These are phyloP conservation scores for Drosophila trapezifrons DNA, from an alignment of 1,140 invertebrate genomes.

Conservation along the genomic window DNA sequence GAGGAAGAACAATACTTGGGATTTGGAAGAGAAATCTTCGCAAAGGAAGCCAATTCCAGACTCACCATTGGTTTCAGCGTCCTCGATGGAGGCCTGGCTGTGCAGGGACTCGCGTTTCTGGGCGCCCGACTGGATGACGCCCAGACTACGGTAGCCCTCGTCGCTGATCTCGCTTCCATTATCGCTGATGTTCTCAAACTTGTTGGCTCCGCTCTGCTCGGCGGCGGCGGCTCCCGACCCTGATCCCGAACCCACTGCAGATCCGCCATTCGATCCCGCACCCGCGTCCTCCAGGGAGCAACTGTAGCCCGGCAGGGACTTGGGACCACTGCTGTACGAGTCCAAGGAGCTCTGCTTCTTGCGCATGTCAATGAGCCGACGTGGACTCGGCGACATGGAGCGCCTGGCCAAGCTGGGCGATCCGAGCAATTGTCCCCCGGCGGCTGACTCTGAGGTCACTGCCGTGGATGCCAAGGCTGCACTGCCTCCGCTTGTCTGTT, in stretches of 20 bases:
- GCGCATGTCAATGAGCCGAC: conserved; percentile 75
- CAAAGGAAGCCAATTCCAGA: conserved; percentile 6
- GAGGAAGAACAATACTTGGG: neutral
- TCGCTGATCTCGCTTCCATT: conserved; percentile 94
- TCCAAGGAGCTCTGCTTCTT: conserved; percentile 78
- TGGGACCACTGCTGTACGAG: conserved; percentile 60
- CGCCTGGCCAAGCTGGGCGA: conserved; percentile 60
- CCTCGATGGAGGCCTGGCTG: conserved; percentile 88
- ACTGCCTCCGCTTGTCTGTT: conserved; percentile 45
- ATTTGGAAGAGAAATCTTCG: neutral
- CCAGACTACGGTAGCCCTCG: conserved; percentile 93
- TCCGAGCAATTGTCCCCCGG: conserved; percentile 24
- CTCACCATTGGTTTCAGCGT: conserved; percentile 88
- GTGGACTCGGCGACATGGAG: conserved; percentile 84
- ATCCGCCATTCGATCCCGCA: neutral
- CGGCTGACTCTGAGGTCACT: conserved; percentile 1
- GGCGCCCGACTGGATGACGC: conserved; percentile 87
- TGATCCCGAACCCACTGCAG: neutral
- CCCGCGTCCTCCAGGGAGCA: conserved; percentile 37
- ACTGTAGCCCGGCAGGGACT: conserved; percentile 58
- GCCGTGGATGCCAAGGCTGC: conserved; percentile 2
- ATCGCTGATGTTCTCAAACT: conserved; percentile 88
- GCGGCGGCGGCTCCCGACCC: neutral
- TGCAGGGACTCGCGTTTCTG: conserved; percentile 87
- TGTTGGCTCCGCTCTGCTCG: conserved; percentile 73